Evolutionary conservation across 1,140 invertebrate genomes (phyloP), one percentile per base, ranked within the genome.

Genomic region (Drosophila simulans): DNA sequence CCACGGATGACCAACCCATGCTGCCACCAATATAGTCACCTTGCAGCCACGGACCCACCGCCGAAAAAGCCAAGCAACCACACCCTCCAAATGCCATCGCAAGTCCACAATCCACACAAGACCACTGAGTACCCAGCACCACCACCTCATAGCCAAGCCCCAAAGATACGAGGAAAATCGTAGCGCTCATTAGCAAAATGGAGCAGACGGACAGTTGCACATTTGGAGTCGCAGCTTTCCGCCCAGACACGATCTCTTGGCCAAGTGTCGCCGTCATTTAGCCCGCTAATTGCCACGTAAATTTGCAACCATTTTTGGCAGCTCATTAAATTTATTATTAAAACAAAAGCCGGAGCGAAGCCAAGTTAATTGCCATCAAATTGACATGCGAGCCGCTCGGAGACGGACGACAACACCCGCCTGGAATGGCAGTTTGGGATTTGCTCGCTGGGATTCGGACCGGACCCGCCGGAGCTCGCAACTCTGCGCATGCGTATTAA

Each of bases 271-370:
- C 80, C 71, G 72, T 76, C 72, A 74, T 76, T 81, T 88, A 80
- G 71, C 56, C 45, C 76, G 71, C 83, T 88, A 88, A 88, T 88
- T 88, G 83, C 84, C 84, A 88, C 83, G 83, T 88, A 88, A 89
- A 88, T 88, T 88, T 88, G 83, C 83, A 88, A 88, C 85, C 85
- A 90, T 90, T 90, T 90, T 90, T 90, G 85, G 85, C 85, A 90
- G 85, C 85, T 90, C 85, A 90, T 90, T 90, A 90, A 90, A 81
- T 90, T 90, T 80, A 71, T 89, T 84, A 88, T 83, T 79, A 83
- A 89, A 84, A 71, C 63, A 80, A 90, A 85, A 85, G 68, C 65
- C 57, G 56, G 37, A 65, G 62, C 49, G 8, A 13, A 49, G 48
- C 54, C 68, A 51, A 86, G 51, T 85, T 90, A 90, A 90, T 90